Base-by-base conservation (phyloP, 2,888 invertebrate species). In the Timema podura region DNA sequence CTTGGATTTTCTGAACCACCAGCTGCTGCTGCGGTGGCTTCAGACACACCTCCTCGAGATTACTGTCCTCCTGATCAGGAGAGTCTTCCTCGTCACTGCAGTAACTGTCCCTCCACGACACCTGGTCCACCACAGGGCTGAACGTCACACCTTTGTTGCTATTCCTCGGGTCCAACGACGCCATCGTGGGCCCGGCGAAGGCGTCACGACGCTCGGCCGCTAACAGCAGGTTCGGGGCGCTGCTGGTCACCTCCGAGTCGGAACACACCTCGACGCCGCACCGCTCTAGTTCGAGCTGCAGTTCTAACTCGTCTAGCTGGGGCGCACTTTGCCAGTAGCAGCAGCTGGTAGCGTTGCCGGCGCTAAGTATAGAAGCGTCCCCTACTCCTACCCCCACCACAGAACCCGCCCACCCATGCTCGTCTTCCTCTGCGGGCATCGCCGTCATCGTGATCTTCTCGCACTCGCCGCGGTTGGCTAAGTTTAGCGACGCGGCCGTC, bases 81-180 rank as follows among this genome's bases (percentile, higher is more conserved):
- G 16, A 16, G 30, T 47, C 45, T 47, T 59, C 68, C 44, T 69
- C 69, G 45, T 71, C 77, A 64, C 77, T 77, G 76, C 85, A 86
- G 71, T 82, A 80, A 76, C 86, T 87, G 73, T 85, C 82, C 76
- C 91, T 89, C 91, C 92, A 92, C 78, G 89, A 89, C 72, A 92
- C 90, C 81, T 92, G 91, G 65, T 90, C 89, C 13, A 92, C 91
- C 68, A 92, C 88, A 5, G 91, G 91, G 76, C 89, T 91, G 79
- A 92, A 92, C 77, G 91, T 91, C 47, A 92, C 92, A 67, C 90
- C 91, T 77, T 83, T 83, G 61, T 64, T 54, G 9, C 48, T 46
- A 46, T 44, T 68, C 11, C 65, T 48, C 11, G 30, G n/a, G 54
- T 75, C 71, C 66, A 74, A 70, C 72, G 75, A 72, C 61, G 75